Conservation (phyloP, 2,113 vertebrate species). For the Rhinolophus sinicus region DNA sequence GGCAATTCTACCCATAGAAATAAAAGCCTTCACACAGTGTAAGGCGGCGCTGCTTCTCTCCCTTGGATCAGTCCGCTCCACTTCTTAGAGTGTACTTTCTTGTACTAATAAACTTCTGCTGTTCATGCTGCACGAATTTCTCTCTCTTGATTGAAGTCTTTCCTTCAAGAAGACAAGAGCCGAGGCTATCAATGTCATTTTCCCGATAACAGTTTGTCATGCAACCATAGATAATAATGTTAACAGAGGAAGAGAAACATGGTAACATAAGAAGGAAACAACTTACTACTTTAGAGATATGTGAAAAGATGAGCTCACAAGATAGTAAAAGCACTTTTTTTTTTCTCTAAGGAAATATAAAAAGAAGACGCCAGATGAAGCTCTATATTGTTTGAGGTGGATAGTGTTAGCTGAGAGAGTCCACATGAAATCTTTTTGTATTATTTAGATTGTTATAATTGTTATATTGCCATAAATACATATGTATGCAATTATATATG, state of each 20-base stretch:
- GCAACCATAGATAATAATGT: not conserved
- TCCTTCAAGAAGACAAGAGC: no score
- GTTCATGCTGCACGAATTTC: no score
- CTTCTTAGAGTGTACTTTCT: no score
- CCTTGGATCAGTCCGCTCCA: no score
- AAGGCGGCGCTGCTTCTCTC: no score
- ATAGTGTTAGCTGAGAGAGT: not conserved
- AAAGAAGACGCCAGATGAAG: not conserved
- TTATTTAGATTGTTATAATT: not conserved
- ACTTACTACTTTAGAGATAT: not conserved
- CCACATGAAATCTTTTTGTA: not conserved
- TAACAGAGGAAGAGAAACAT: not conserved
- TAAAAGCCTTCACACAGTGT: no score
- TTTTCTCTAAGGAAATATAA: not conserved
- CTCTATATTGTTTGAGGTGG: not conserved
- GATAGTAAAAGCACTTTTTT: not conserved
- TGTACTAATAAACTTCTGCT: no score
- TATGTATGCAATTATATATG: not conserved
- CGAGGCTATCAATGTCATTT: no score
- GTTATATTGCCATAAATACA: not conserved
- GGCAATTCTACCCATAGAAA: no score
- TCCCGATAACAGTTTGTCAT: not conserved
- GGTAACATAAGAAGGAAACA: not conserved
- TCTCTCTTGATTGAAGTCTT: no score
- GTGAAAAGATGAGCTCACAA: not conserved